Evolutionary conservation across 2,113 vertebrate species (phyloP).

Genomic region (Pangasianodon hypophthalmus): DNA sequence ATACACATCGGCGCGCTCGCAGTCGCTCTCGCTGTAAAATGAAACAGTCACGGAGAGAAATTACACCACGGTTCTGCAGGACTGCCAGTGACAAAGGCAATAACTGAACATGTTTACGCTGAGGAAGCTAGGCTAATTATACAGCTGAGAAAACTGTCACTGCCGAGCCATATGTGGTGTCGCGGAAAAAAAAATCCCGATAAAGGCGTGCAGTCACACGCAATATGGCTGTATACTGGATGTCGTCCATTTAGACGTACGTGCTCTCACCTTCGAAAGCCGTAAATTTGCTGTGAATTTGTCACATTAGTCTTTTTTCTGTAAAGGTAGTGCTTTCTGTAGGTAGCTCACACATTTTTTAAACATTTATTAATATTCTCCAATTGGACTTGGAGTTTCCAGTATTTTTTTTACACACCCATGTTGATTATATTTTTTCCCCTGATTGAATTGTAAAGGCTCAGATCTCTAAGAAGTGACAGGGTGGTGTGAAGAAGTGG

Average conservation of each 20-base stretch:
- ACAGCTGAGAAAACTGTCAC: conserved; percentile 5
- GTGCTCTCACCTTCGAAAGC: neutral
- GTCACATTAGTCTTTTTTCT: neutral
- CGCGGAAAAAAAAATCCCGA: neutral
- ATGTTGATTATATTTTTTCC: neutral
- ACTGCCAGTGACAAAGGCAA: neutral
- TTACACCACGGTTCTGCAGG: neutral
- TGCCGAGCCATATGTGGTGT: conserved; percentile 30
- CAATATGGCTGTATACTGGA: neutral
- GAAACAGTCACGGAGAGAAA: conserved; percentile 18
- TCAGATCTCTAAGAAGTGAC: neutral
- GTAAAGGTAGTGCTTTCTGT: neutral
- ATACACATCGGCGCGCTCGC: neutral
- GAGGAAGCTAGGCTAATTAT: conserved; percentile 33
- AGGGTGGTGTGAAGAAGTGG: no score
- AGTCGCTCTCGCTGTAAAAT: conserved; percentile 16
- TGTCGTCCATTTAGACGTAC: neutral
- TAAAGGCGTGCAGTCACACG: neutral
- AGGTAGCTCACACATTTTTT: neutral
- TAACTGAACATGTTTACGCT: conserved; percentile 14
- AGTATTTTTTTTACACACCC: neutral
- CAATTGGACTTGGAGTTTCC: neutral
- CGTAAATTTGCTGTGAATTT: neutral
- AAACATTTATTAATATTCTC: neutral
- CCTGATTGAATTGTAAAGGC: neutral